These are phyloP conservation scores for Anhinga rufa DNA, from an alignment of 2,113 vertebrate species.

Conservation along the genomic window DNA sequence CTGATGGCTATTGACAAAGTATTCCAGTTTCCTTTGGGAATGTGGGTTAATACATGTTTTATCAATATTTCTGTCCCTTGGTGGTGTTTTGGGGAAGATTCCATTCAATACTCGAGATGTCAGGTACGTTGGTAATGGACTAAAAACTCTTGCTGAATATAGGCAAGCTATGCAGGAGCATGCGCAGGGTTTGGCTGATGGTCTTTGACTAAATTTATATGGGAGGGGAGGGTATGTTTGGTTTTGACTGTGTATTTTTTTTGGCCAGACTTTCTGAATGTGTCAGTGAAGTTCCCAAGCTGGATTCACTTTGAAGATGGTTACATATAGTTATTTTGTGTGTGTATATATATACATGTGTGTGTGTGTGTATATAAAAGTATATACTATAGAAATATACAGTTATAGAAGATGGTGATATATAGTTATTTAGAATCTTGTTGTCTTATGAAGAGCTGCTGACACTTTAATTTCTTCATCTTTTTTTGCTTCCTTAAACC, in stretches of 20 bases:
- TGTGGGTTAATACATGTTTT: background rate
- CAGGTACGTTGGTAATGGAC: background rate
- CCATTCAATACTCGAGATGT: background rate
- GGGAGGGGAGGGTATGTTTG: background rate
- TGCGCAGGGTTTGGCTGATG: accelerated
- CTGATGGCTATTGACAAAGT: background rate
- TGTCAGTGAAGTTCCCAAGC: background rate
- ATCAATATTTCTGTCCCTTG: background rate
- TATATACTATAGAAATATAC: too few species aligned
- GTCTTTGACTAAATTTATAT: background rate
- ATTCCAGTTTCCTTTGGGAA: background rate
- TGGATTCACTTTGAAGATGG: background rate
- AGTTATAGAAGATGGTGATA: too few species aligned
- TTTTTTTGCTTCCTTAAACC: background rate
- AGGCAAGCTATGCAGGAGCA: background rate
- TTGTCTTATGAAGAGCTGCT: background rate
- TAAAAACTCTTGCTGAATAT: background rate
- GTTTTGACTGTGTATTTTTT: background rate
- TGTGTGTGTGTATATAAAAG: too few species aligned
- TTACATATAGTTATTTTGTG: background rate
- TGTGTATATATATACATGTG: too few species aligned
- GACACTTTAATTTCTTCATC: background rate
- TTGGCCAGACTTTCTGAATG: background rate
- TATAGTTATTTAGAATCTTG: background rate
- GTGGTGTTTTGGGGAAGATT: background rate